phyloP scores from a whole-genome alignment of 2,888 invertebrate species.

The Protophormia terraenovae region DNA sequence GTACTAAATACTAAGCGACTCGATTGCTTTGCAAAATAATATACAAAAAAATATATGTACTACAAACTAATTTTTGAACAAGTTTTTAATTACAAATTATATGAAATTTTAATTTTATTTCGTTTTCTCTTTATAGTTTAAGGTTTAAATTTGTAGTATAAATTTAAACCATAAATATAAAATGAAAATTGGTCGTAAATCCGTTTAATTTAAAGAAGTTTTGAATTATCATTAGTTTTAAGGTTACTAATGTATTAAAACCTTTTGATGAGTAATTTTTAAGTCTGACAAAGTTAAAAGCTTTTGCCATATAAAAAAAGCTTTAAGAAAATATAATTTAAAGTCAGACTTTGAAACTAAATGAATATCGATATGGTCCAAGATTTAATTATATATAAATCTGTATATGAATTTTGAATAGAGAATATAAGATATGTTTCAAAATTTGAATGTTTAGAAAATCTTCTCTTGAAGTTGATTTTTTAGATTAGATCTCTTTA shows the following conservation, averaged over 20 bases:
- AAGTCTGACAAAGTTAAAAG: too few relatives aligned
- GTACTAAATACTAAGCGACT: slow-evolving; percentile 71
- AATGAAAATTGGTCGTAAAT: not conserved
- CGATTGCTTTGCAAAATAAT: slow-evolving; percentile 69
- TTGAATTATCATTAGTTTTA: slow-evolving; percentile 37
- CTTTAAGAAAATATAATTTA: too few relatives aligned
- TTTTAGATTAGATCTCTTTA: too few relatives aligned
- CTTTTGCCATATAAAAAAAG: not conserved
- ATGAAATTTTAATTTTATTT: slow-evolving; percentile 1
- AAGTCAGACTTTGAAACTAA: too few relatives aligned
- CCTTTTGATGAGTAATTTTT: slow-evolving; percentile 2
- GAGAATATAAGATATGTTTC: too few relatives aligned
- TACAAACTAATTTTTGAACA: slow-evolving; percentile 59
- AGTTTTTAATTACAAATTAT: slow-evolving; percentile 34
- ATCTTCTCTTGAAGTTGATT: too few relatives aligned
- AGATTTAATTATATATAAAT: too few relatives aligned
- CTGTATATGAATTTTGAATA: too few relatives aligned
- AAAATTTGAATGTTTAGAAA: too few relatives aligned
- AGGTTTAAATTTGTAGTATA: not conserved
- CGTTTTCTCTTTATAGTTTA: not conserved
- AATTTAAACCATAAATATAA: slow-evolving; percentile 12
- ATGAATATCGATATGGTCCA: too few relatives aligned
- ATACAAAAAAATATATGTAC: slow-evolving; percentile 6
- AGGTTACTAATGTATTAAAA: slow-evolving; percentile 24
- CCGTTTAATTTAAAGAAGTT: slow-evolving; percentile 11